Evolutionary conservation across 1,140 invertebrate species (phyloP), one percentile per base, ranked within the genome.

Genomic region (Olivierus martensii): DNA sequence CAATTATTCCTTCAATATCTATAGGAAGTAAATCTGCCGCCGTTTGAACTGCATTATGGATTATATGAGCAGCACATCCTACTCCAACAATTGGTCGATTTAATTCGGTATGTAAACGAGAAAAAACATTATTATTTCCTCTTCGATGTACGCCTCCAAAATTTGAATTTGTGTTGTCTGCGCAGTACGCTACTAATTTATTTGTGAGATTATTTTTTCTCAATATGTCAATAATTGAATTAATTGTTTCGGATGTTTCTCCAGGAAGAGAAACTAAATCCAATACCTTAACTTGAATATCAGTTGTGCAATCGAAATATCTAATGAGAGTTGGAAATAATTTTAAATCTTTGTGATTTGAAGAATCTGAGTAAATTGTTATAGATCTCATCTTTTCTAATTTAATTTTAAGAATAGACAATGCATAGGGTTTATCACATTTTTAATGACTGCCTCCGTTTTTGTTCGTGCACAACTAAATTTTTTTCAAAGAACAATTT

Each of bases 1-100:
- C 47, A 46, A 63, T 51, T 52, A 66, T 49, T 42, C 19, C 46
- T 61, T 67, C 62, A 14, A 64, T 22, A 53, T 66, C 63, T 49
- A 66, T 49, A 43, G 62, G 63, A 28, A 67, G 55, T 2, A 19
- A 48, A 58, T 67, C 59, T 44, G 51, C 55, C 36, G 63, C 55
- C 46, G 52, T 48, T 55, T 53, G 36, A 34, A 28, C 34, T 4
- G 21, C 49, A 21, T 44, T 51, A 28, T 44, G 42, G 41, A 50
- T 45, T 51, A 44, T 37, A 18, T 51, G 49, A 2, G 49, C 49
- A 35, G 21, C 41, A 36, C 49, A 43, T 34, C 41, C 49, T 35
- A 51, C 43, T 35, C 49, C 49, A 38, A 44, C 43, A 19, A 34
- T 44, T 51, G 28, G 19, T 41, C 17, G 38, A 39, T 42, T 42